Evolutionary conservation across 2,797 vertebrate species (phyloP).

Genomic region (Sebastes taczanowskii): DNA sequence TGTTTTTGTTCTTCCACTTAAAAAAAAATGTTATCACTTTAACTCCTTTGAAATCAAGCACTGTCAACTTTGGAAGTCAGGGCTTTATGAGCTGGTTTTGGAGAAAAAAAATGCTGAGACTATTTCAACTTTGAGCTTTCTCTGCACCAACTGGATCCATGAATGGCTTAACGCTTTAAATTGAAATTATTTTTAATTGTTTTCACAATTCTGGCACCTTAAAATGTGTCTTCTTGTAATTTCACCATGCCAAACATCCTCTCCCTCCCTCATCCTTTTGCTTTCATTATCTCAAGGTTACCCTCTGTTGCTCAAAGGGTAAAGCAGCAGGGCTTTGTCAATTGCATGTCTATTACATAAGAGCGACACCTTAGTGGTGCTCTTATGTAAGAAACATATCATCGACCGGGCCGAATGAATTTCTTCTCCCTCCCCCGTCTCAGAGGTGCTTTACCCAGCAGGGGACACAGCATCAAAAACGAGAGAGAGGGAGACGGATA

Average conservation of each 20-base stretch:
- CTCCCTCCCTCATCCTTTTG: background rate
- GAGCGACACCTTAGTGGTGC: conserved; percentile 14
- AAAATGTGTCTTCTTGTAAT: conserved; percentile 2
- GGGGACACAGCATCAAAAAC: background rate
- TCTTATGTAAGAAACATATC: conserved; percentile 37
- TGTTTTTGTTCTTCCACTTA: background rate
- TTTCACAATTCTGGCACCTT: conserved; percentile 12
- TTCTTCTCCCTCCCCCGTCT: background rate
- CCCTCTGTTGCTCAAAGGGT: background rate
- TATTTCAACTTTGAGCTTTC: background rate
- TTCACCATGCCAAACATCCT: background rate
- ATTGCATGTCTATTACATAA: conserved; percentile 36
- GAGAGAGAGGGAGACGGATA: background rate
- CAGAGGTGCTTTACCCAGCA: background rate
- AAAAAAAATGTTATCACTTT: background rate
- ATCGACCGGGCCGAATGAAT: background rate
- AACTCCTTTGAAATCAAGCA: background rate
- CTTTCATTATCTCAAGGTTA: conserved; percentile 13
- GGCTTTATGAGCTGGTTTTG: no score
- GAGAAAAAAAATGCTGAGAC: no score
- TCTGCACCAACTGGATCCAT: background rate
- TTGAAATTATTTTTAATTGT: background rate
- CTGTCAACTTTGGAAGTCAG: background rate
- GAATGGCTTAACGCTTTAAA: background rate
- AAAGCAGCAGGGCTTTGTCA: conserved; percentile 7